Conservation (phyloP, 2,113 vertebrate species). For the Eidolon helvum region DNA sequence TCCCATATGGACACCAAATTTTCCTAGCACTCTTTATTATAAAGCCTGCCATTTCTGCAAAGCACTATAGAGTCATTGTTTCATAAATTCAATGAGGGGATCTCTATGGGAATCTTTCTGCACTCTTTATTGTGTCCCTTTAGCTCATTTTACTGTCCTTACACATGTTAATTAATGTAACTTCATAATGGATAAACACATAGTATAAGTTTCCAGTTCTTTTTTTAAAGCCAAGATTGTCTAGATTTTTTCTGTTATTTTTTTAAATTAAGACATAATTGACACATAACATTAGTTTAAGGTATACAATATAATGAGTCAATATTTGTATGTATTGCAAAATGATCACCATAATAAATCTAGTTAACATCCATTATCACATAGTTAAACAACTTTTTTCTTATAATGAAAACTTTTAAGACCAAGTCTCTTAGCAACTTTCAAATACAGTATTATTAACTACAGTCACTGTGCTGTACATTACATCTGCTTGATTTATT, state of each 20-base stretch:
- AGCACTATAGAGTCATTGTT: background rate
- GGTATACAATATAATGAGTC: background rate
- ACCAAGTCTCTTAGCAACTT: background rate
- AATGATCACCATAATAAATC: background rate
- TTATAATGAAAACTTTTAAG: background rate
- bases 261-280: background rate
- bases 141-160: background rate
- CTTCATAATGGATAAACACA: background rate
- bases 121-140: background rate
- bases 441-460: background rate
- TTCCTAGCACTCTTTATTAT: background rate
- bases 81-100: background rate
- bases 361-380: background rate
- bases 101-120: background rate
- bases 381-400: background rate
- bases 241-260: background rate
- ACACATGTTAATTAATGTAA: background rate
- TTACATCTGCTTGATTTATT: background rate
- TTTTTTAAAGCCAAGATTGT: background rate
- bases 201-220: background rate
- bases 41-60: background rate
- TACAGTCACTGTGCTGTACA: background rate
- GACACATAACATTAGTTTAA: background rate
- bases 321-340: background rate
- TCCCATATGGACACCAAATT: background rate